Conservation (phyloP, 2,888 invertebrate species). For the Lagria hirta region DNA sequence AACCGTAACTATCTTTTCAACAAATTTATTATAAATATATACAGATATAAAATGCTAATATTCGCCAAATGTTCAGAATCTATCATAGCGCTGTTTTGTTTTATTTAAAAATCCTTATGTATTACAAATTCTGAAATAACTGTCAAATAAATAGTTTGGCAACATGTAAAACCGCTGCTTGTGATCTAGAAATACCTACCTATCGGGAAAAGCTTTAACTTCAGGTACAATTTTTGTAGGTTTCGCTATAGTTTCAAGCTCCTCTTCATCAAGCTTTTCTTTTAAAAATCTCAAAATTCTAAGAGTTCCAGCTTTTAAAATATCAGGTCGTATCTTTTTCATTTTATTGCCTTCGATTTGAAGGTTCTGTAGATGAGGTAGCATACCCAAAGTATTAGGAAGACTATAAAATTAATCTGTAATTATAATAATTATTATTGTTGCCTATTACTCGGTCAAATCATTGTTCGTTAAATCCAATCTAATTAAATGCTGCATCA, state of each 20-base stretch:
- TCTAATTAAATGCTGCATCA: slow-evolving; percentile 74
- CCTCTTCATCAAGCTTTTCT: slow-evolving; percentile 58
- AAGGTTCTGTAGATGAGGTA: slow-evolving; percentile 79
- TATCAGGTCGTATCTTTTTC: slow-evolving; percentile 77
- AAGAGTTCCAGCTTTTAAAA: slow-evolving; percentile 81
- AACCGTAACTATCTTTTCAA: too few species aligned
- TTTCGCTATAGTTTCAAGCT: slow-evolving; percentile 29
- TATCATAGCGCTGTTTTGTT: too few species aligned
- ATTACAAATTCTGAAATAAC: too few species aligned
- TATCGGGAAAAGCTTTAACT: slow-evolving; percentile 37
- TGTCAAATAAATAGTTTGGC: too few species aligned
- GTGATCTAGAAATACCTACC: slow-evolving; percentile 34
- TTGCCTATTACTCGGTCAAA: slow-evolving; percentile 50
- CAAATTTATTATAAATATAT: too few species aligned
- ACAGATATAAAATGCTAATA: too few species aligned
- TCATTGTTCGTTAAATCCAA: slow-evolving; percentile 83
- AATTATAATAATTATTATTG: neutral
- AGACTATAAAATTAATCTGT: slow-evolving; percentile 55
- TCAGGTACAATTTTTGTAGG: slow-evolving; percentile 29
- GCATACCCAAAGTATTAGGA: slow-evolving; percentile 66
- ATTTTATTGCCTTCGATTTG: slow-evolving; percentile 86
- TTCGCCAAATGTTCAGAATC: too few species aligned
- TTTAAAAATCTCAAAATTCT: slow-evolving; percentile 76
- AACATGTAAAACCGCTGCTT: too few species aligned
- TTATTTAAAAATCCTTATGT: too few species aligned